phyloP scores from a whole-genome alignment of 2,113 vertebrate genomes.

The Mesoclemmys tuberculata region DNA sequence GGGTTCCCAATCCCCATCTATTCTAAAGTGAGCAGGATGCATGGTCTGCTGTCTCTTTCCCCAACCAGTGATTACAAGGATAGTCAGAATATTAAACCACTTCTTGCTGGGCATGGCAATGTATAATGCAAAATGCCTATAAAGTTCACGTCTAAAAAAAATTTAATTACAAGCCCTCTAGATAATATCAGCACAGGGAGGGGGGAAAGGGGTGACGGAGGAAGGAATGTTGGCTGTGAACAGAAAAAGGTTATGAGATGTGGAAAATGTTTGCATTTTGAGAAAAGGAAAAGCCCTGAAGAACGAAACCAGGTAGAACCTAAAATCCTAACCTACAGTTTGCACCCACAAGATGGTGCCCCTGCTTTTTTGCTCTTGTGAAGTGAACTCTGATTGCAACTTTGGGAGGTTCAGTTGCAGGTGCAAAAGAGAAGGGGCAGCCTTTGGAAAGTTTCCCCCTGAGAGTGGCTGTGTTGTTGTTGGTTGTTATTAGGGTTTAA shows the following conservation, averaged over 20 bases:
- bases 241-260: rapidly evolving
- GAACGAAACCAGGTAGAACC: background rate
- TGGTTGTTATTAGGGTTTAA: background rate
- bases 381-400: no score
- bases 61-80: rapidly evolving
- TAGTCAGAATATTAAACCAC: background rate
- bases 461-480: background rate
- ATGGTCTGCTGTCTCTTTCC: background rate
- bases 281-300: background rate
- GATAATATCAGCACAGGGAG: no score
- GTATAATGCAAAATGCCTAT: background rate
- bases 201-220: background rate
- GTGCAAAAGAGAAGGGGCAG: background rate
- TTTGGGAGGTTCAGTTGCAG: background rate
- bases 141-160: background rate
- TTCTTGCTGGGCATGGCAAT: background rate
- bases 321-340: background rate
- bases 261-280: background rate
- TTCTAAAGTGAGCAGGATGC: background rate
- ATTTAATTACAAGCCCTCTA: background rate
- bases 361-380: no score
- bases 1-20: background rate
- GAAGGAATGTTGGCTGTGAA: background rate
- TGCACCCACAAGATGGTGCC: background rate
- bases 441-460: background rate